Evolutionary conservation across 2,797 vertebrate genomes (phyloP).

Genomic region (Pseudochirops corinnae): DNA sequence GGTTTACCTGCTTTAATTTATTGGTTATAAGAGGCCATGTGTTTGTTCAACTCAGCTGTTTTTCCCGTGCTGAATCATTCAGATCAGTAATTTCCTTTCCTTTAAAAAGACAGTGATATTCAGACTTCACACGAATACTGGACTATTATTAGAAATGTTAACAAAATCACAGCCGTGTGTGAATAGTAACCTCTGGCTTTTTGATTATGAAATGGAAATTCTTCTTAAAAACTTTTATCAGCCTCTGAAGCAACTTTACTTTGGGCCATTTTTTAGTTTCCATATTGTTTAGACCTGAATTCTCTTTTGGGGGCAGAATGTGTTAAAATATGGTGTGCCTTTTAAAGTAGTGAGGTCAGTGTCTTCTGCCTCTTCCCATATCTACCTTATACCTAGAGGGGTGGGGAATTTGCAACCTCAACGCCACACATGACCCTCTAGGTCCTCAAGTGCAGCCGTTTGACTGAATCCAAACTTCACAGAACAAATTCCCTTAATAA

Average conservation of each 20-base stretch:
- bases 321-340: background rate
- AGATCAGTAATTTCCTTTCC: background rate
- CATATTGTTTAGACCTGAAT: background rate
- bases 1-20: background rate
- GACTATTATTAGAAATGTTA: background rate
- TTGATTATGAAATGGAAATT: background rate
- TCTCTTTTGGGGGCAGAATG: background rate
- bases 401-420: too few relatives aligned
- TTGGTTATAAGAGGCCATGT: background rate
- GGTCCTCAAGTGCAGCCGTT: too few relatives aligned
- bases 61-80: background rate
- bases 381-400: background rate
- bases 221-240: background rate
- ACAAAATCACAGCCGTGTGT: background rate
- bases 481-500: too few relatives aligned
- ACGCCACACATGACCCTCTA: too few relatives aligned
- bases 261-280: background rate
- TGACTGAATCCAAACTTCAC: too few relatives aligned
- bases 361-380: background rate
- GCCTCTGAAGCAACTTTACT: background rate
- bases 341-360: background rate
- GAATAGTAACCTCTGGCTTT: background rate
- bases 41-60: background rate
- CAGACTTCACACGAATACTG: background rate
- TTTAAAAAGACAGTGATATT: background rate